A percentile compares a stretch with the other conserved stretches of the same genome.
phyloP scores from a whole-genome alignment of 2,113 vertebrate genomes.

The Elgaria multicarinata region DNA sequence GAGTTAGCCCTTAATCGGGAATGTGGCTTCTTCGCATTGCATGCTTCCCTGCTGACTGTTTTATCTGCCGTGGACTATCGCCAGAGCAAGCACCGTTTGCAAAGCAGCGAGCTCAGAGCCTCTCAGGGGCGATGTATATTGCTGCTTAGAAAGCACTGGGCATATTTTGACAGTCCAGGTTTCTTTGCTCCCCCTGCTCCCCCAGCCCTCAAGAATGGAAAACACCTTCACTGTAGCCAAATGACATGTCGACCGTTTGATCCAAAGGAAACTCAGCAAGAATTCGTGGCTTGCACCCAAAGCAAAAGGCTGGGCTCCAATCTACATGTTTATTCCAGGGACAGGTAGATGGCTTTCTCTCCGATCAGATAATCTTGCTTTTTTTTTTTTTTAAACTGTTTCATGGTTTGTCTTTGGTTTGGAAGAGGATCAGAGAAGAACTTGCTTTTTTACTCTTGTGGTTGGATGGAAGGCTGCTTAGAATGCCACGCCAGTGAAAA shows the following conservation, averaged over 20 bases:
- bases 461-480: background rate
- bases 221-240: background rate
- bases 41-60: slow-evolving; percentile 32
- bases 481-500: slow-evolving; percentile 3
- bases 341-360: background rate
- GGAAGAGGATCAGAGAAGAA: slow-evolving; percentile 29
- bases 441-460: slow-evolving; percentile 8
- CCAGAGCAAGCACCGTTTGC: slow-evolving; percentile 55
- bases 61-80: slow-evolving; percentile 44
- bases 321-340: slow-evolving; percentile 8
- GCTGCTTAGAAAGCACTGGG: slow-evolving; percentile 33
- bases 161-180: background rate
- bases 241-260: background rate
- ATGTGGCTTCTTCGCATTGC: slow-evolving; percentile 14
- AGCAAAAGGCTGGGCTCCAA: background rate
- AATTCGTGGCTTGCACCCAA: background rate
- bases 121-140: slow-evolving; percentile 17
- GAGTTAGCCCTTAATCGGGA: slow-evolving; percentile 44
- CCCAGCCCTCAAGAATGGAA: background rate
- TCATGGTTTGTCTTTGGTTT: slow-evolving; percentile 19
- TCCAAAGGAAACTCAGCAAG: slow-evolving; percentile 6
- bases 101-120: slow-evolving; percentile 34
- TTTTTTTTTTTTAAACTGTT: slow-evolving; percentile 5
- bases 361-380: background rate
- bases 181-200: background rate